phyloP scores from a whole-genome alignment of 2,888 invertebrate species.

The Trissoscelio sp. region DNA sequence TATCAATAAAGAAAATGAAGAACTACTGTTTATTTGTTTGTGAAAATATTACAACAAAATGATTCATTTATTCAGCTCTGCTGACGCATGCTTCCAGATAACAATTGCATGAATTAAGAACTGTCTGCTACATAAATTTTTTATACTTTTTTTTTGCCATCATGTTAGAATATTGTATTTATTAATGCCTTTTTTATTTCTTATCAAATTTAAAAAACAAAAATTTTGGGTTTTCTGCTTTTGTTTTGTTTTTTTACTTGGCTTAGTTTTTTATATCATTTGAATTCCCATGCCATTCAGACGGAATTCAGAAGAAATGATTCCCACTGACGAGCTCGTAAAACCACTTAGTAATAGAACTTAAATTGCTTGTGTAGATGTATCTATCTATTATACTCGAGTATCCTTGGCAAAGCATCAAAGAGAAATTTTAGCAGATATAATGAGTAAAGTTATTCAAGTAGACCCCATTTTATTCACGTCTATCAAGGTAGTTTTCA shows the following conservation, averaged over 20 bases:
- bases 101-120: constrained; percentile 23
- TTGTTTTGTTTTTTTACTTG: too few species aligned
- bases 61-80: constrained; percentile 13
- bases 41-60: constrained; percentile 25
- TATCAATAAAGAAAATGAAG: constrained; percentile 16
- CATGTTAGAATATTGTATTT: too few species aligned
- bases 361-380: background rate
- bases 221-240: too few species aligned
- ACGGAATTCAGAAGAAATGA: background rate
- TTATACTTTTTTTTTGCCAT: too few species aligned
- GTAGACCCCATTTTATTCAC: background rate
- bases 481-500: background rate
- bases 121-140: background rate
- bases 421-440: constrained; percentile 2
- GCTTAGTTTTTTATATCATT: background rate
- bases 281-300: background rate
- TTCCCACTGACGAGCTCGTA: background rate
- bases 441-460: background rate
- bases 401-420: constrained; percentile 12
- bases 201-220: too few species aligned
- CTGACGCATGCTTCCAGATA: constrained; percentile 12
- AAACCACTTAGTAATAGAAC: constrained; percentile 6
- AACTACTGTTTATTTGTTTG: constrained; percentile 13
- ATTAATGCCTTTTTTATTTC: too few species aligned
- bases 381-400: background rate